Percentiles rank a stretch among this genome's conserved stretches.
Conservation (phyloP, 2,888 invertebrate genomes). For the Meteorus cinctellus region DNA sequence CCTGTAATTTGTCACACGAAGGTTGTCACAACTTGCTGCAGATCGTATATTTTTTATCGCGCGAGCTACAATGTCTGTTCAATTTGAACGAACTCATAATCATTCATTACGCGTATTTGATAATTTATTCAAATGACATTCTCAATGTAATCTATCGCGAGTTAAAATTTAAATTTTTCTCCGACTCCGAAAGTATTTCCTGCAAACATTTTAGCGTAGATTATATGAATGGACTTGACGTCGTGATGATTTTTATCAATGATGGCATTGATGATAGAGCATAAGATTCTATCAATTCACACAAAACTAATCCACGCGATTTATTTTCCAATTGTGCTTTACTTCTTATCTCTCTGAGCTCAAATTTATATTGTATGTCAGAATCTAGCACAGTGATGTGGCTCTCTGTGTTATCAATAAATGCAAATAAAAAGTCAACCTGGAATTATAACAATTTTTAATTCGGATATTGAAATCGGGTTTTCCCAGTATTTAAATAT, state of each 20-base stretch:
- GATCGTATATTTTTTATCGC: background rate
- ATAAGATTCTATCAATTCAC: too few relatives aligned
- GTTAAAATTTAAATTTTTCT: background rate
- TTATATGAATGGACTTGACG: background rate
- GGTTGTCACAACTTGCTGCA: background rate
- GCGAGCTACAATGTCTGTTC: background rate
- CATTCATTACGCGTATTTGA: background rate
- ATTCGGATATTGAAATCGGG: background rate
- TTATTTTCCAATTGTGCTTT: too few relatives aligned
- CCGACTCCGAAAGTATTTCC: conserved; percentile 1
- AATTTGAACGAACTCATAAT: background rate
- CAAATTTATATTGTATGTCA: too few relatives aligned
- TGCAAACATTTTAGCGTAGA: background rate
- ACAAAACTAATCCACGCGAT: too few relatives aligned
- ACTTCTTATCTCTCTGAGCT: too few relatives aligned
- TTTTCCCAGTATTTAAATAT: conserved; percentile 1
- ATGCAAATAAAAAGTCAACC: background rate
- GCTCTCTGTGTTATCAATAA: background rate
- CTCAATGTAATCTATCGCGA: background rate
- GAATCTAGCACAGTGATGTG: too few relatives aligned
- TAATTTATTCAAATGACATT: conserved; percentile 16
- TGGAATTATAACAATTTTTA: background rate
- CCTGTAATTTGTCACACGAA: background rate
- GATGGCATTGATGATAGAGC: background rate
- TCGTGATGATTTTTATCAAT: background rate